A percentile compares a stretch with the other conserved stretches of the same genome.
These are phyloP conservation scores for Steinernema feltiae DNA, from an alignment of 1,140 invertebrate species.

Conservation along the genomic window DNA sequence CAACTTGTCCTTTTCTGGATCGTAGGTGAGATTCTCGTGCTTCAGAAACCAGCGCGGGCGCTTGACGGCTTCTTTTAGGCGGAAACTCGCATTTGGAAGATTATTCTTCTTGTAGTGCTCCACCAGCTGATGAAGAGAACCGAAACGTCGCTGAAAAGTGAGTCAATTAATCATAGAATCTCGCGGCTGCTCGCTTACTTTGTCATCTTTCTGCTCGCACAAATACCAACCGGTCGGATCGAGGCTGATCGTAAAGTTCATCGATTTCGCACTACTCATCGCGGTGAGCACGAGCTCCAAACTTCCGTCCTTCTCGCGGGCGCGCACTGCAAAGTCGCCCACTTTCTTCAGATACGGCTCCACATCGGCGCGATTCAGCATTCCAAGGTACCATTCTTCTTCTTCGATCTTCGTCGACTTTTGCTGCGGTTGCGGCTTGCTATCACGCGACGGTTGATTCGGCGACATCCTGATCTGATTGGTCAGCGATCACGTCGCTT, in stretches of 20 bases:
- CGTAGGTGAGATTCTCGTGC: constrained; percentile 16
- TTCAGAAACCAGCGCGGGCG: constrained; percentile 20
- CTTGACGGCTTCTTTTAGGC: constrained; percentile 8
- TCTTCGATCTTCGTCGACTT: neutral
- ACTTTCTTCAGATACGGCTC: constrained; percentile 22
- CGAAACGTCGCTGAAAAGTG: constrained; percentile 10
- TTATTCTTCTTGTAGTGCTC: constrained; percentile 21
- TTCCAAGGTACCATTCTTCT: neutral
- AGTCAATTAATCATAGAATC: too few species aligned
- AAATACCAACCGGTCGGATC: too few species aligned
- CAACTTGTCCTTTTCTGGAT: constrained; percentile 17
- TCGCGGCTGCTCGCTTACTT: too few species aligned
- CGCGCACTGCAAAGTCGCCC: constrained; percentile 32
- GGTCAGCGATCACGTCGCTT: too few species aligned
- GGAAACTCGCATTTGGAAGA: constrained; percentile 1
- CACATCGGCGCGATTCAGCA: neutral
- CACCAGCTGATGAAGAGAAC: constrained; percentile 3
- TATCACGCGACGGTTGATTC: neutral
- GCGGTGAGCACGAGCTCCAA: constrained; percentile 23
- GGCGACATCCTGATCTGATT: too few species aligned
- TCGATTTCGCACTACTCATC: neutral
- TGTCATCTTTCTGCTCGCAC: too few species aligned
- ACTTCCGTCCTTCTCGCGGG: constrained; percentile 6
- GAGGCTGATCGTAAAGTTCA: constrained; percentile 19
- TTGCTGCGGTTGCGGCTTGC: constrained; percentile 2